phyloP scores from a whole-genome alignment of 1,140 invertebrate genomes.

The Philopotamus ludificatus region DNA sequence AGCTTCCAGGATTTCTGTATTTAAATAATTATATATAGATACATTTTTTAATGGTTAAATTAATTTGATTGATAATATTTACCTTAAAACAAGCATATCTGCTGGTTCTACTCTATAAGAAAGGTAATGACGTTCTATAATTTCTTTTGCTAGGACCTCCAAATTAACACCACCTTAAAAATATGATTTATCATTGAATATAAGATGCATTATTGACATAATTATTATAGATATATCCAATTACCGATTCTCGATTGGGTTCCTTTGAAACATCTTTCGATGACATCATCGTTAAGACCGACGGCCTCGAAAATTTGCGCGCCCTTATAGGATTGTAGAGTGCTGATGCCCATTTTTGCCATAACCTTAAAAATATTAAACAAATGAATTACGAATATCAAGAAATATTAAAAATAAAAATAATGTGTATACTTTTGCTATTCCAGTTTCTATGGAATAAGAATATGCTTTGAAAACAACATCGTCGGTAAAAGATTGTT shows the following conservation, averaged over 20 bases:
- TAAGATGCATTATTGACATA: neutral
- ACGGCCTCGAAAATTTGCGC: slow-evolving; percentile 99
- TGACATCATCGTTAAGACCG: slow-evolving; percentile 86
- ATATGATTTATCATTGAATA: slow-evolving; percentile 2
- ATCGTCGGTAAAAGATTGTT: slow-evolving; percentile 75
- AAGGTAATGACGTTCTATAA: slow-evolving; percentile 77
- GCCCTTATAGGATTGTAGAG: slow-evolving; percentile 98
- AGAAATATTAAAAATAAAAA: neutral
- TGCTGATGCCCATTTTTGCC: slow-evolving; percentile 99
- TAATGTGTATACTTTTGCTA: slow-evolving; percentile 62
- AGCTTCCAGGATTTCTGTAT: slow-evolving; percentile 85
- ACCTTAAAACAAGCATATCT: slow-evolving; percentile 77
- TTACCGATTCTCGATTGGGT: slow-evolving; percentile 85
- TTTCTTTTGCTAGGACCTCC: slow-evolving; percentile 85
- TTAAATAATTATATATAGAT: slow-evolving; percentile 7
- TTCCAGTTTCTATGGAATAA: slow-evolving; percentile 72
- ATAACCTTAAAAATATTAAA: slow-evolving; percentile 64
- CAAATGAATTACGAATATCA: neutral
- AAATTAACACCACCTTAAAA: slow-evolving; percentile 82
- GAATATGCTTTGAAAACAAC: slow-evolving; percentile 75
- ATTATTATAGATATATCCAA: slow-evolving; percentile 1
- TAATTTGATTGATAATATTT: neutral
- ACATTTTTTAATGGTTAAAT: neutral
- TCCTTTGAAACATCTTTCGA: slow-evolving; percentile 93
- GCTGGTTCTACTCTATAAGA: slow-evolving; percentile 70